Evolutionary conservation across 2,113 vertebrate species (phyloP), one percentile per base, ranked within the genome.

Genomic region (Pipa parva): DNA sequence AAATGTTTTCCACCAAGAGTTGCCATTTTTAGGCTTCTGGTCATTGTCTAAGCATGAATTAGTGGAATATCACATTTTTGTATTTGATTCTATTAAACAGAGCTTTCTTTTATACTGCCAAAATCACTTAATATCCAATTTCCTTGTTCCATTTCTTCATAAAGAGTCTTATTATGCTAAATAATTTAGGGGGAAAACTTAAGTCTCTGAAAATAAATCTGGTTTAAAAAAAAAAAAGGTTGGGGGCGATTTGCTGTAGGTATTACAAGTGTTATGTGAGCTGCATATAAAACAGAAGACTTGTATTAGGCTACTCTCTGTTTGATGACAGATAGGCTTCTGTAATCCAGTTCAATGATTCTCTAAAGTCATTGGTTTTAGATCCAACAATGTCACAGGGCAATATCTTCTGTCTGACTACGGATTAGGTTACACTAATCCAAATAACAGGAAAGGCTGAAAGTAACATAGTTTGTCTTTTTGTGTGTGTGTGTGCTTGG

Each of bases 161-260:
- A 36, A 78, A 71, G 8, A 61, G 33, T 17, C 26, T 51, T 66
- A 50, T 52, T 71, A 31, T 50, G 27, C 26, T 71, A 72, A 81
- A 69, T 66, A 51, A 80, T 55, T 68, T 67, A 75, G 71, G 20
- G 24, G 72, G 56, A 72, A 1, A 17, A 74, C 27, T 48, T 0
- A 0, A 75, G 10, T 22, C 61, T 22, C 26, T 45, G 50, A 46
- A 71, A 46, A 73, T 71, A 27, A 58, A 58, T 58, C 55, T 58
- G 18, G 36, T 31, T 63, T 76, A 36, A 55, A 75, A 68, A 11
- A 0, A 0, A 39, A 22, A n/a, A n/a, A n/a, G n/a, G n/a, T n/a
- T n/a, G 55, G 25, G 39, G 22, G 58, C 59, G 18, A 22, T 55
- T 39, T 75, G 25, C 74, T 74, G 45, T 61, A 48, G 29, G 50